These are phyloP conservation scores for Hemicrepidius hirtus DNA, from an alignment of 2,888 invertebrate genomes.

Conservation along the genomic window DNA sequence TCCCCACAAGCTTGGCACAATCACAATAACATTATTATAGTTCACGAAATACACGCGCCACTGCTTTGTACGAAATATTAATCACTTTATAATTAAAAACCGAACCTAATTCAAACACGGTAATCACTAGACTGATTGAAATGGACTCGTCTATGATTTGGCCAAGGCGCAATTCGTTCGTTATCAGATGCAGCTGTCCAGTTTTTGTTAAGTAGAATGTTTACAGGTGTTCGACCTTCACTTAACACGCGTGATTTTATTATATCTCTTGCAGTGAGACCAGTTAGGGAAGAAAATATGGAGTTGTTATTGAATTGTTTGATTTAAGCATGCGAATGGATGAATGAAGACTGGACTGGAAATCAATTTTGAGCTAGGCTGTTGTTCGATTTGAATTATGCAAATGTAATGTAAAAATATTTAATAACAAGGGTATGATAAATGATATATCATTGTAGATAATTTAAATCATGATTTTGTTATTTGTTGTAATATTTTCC, in stretches of 20 bases:
- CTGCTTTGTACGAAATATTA: too few species aligned
- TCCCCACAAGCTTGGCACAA: too few species aligned
- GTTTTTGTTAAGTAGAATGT: too few species aligned
- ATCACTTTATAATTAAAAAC: too few species aligned
- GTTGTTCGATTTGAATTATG: neutral
- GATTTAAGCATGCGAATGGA: neutral
- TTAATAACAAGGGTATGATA: conserved; percentile 10
- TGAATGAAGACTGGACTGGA: neutral
- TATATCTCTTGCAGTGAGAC: too few species aligned
- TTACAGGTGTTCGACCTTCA: conserved; percentile 35
- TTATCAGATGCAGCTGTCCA: too few species aligned
- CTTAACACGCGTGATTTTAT: conserved; percentile 8
- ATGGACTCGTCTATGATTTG: too few species aligned
- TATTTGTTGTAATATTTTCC: neutral
- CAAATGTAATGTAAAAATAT: conserved; percentile 8
- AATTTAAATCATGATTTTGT: neutral
- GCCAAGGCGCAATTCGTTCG: too few species aligned
- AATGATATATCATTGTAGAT: neutral
- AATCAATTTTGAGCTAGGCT: neutral
- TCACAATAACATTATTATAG: too few species aligned
- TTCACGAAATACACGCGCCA: too few species aligned
- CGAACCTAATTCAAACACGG: too few species aligned
- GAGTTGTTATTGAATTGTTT: neutral
- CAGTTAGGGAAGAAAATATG: neutral
- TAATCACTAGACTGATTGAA: too few species aligned